Conservation (phyloP, 1,140 invertebrate genomes). For the Physella acuta region DNA sequence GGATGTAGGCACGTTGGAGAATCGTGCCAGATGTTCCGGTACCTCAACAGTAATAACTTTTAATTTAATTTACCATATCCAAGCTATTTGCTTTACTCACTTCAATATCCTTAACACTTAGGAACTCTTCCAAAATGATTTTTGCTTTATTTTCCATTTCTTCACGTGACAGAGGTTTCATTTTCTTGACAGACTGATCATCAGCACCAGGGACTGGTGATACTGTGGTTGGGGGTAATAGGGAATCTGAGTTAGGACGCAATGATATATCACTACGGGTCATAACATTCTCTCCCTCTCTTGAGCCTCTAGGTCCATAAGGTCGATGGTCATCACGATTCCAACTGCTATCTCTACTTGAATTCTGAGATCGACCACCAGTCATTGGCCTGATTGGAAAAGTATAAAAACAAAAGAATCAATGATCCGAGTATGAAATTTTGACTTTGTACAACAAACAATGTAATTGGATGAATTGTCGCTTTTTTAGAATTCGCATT, state of each 20-base stretch:
- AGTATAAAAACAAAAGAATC: too few relatives aligned
- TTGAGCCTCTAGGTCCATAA: conserved; percentile 3
- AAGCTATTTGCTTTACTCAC: too few relatives aligned
- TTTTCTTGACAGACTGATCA: conserved; percentile 6
- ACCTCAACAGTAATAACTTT: too few relatives aligned
- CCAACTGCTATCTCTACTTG: conserved; percentile 24
- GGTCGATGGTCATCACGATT: conserved; percentile 11
- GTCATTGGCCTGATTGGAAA: conserved; percentile 4
- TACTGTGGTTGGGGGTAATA: too few relatives aligned
- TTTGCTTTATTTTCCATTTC: conserved; percentile 58
- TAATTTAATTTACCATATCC: too few relatives aligned
- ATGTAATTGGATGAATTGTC: too few relatives aligned
- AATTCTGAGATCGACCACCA: conserved; percentile 24
- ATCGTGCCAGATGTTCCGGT: too few relatives aligned
- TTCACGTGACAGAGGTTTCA: conserved; percentile 40
- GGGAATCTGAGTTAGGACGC: not conserved
- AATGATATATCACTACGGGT: conserved; percentile 13
- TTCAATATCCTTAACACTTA: conserved; percentile 56
- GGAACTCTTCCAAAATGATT: conserved; percentile 60
- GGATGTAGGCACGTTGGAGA: too few relatives aligned
- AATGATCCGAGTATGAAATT: too few relatives aligned
- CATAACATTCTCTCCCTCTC: conserved; percentile 12
- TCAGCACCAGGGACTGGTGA: not conserved
- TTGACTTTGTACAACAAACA: too few relatives aligned
- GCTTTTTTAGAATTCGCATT: too few relatives aligned